Evolutionary conservation across 2,888 invertebrate species (phyloP).

Genomic region (Cantharis rustica): DNA sequence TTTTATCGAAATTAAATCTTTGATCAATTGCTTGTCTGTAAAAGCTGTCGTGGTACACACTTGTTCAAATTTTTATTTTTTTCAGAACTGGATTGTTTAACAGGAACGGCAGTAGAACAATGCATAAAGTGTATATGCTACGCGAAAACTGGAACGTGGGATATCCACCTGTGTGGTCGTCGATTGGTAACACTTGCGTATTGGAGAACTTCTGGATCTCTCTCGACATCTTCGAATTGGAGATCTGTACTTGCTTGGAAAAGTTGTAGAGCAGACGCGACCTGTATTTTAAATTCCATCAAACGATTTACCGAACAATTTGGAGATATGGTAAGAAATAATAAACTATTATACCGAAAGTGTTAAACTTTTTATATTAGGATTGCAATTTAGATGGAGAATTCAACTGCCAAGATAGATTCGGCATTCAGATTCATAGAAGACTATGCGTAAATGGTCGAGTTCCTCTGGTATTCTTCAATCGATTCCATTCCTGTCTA

Average conservation of each 20-base stretch:
- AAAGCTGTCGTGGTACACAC: no score
- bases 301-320: conserved; percentile 35
- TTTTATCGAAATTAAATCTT: no score
- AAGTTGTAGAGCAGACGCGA: conserved; percentile 41
- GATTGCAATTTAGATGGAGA: conserved; percentile 44
- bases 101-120: conserved; percentile 25
- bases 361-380: conserved; percentile 28
- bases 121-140: conserved; percentile 36
- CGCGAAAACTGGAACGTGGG: conserved; percentile 32
- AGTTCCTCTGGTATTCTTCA: conserved; percentile 1
- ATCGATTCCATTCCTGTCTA: conserved; percentile 6
- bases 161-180: conserved; percentile 29
- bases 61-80: not conserved
- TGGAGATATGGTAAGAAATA: conserved; percentile 19
- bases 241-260: conserved; percentile 21
- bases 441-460: conserved; percentile 11
- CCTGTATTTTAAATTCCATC: conserved; percentile 42
- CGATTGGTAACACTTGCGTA: conserved; percentile 30
- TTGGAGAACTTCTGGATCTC: conserved; percentile 28
- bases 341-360: no score
- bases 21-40: no score
- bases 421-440: conserved; percentile 40
- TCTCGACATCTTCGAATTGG: not conserved
- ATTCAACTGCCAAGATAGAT: conserved; percentile 43
- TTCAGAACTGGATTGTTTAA: conserved; percentile 20